Evolutionary conservation across 2,888 invertebrate species (phyloP).

Genomic region (Psylliodes chrysocephalus): DNA sequence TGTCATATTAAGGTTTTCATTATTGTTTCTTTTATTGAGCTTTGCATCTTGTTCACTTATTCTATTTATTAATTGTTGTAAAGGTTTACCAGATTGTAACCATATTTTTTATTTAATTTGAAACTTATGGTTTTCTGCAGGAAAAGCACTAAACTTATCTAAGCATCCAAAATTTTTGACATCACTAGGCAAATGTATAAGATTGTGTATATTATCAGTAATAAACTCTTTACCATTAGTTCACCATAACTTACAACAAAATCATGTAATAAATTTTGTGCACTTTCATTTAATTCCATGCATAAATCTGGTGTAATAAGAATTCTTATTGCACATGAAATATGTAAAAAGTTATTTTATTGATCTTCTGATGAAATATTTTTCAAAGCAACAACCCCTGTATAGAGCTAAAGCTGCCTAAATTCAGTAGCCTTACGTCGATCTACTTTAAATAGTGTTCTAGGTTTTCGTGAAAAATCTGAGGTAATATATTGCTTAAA

Average conservation of each 20-base stretch:
- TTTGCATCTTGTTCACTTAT: too few species aligned
- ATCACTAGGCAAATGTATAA: conserved; percentile 44
- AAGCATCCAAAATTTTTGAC: conserved; percentile 41
- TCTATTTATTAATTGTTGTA: conserved; percentile 34
- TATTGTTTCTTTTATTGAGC: conserved; percentile 22
- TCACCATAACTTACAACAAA: conserved; percentile 39
- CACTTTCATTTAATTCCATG: conserved; percentile 36
- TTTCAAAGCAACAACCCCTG: conserved; percentile 46
- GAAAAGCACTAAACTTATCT: conserved; percentile 47
- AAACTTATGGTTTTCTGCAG: conserved; percentile 41
- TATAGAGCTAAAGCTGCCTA: conserved; percentile 15
- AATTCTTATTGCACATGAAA: conserved; percentile 42
- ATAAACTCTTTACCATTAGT: conserved; percentile 44
- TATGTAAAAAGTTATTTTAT: conserved; percentile 41
- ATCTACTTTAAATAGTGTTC: conserved; percentile 9
- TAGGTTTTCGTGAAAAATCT: conserved; percentile 19
- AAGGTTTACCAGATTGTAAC: conserved; percentile 39
- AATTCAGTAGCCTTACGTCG: conserved; percentile 22
- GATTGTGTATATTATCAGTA: conserved; percentile 46
- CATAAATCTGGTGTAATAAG: conserved; percentile 32
- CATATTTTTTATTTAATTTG: conserved; percentile 38
- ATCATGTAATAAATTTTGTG: conserved; percentile 37
- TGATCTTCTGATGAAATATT: conserved; percentile 36
- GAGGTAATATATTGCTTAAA: conserved; percentile 12
- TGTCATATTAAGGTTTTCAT: neutral